Base-by-base conservation (phyloP, 2,797 vertebrate genomes). In the Etheostoma perlongum region DNA sequence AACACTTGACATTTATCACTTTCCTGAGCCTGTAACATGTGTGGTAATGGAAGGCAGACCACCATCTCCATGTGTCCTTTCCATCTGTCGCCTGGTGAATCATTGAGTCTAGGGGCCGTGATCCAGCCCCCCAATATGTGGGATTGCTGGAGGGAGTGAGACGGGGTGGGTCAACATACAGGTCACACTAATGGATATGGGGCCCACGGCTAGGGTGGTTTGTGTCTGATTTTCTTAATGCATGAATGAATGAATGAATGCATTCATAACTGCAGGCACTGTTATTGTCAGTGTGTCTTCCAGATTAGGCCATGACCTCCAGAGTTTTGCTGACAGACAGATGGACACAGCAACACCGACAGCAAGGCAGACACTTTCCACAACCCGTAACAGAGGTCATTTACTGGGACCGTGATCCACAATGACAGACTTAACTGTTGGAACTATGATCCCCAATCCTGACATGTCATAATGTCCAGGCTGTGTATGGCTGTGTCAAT, bases 401-500 rank as follows among this genome's bases (percentile, higher is more conserved):
- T 92, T 90, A 88, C 86, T 63, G 70, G 76, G 72, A 83, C 81
- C 47, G 78, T 88, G 89, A 92, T 90, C 92, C 91, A 91, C 88
- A 79, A 88, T 88, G 59, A 60, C 80, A 81, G 81, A 74, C 91
- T 91, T 93, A 90, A 91, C 83, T 81, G 82, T 47, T 80, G 80
- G 72, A 85, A 40, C 79, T 60, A 51, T 75, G 85, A 89, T 83
- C 86, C 64, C 72, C 63, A 53, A 82, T 72, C 74, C 62, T 73
- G 85, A 75, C 88, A 83, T 46, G 78, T 81, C 78, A 76, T 89
- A 85, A 85, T 84, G 85, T 89, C 84, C 79, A 79, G 78, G 78
- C 82, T 74, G 72, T 74, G 85, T 84, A 87, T 79, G 84, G 79
- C 79, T 60, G 67, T 76, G 85, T 86, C 90, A 86, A 62, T 81